Base-by-base conservation (phyloP, 1,140 invertebrate species). In the Brachionus rubens region DNA sequence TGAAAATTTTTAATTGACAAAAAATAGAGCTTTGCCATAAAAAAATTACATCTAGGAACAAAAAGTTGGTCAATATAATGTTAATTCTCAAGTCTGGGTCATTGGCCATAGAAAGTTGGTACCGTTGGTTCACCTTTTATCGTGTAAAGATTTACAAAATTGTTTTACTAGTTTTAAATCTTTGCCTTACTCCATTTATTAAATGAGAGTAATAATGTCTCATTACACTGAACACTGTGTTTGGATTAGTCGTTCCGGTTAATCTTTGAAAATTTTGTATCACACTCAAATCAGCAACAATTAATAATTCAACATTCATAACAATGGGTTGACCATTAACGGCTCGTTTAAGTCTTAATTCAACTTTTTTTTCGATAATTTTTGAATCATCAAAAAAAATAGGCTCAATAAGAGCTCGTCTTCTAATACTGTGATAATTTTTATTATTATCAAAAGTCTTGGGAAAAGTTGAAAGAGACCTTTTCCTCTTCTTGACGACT, bases 31-130 rank as follows among this genome's bases (percentile, higher is more conserved):
- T 43, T 50, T 70, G 14, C 5, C 3, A 26, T 7, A 24, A 7
- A 52, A 50, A 36, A 28, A 4, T 50, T 72, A 72, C 68, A 24
- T 43, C 33, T 10, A 72, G 16, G 9, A 72, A 19, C 10, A 48
- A 21, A 50, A 72, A 54, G 36, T 72, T 50, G 10, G 46, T 48
- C 26, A 72, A 41, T 19, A 50, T 50, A 30, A 72, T 72, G 41
- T 50, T 72, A 14, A 72, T 72, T 36, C 68, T 72, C 0, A 72
- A 30, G 50, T 72, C 68, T 10, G 68, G 46, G 14, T 72, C 68
- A 16, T 50, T 50, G 36, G 24, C 26, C 1, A 72, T 12, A 0
- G 68, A 72, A 6, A 26, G 24, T 50, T 72, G 46, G 33, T 72
- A 72, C 28, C 68, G 14, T 28, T 50, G 46, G 47, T 72, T 50